Evolutionary conservation across 1,140 invertebrate genomes (phyloP), one percentile per base, ranked within the genome.

Genomic region (Ephestia elutella): DNA sequence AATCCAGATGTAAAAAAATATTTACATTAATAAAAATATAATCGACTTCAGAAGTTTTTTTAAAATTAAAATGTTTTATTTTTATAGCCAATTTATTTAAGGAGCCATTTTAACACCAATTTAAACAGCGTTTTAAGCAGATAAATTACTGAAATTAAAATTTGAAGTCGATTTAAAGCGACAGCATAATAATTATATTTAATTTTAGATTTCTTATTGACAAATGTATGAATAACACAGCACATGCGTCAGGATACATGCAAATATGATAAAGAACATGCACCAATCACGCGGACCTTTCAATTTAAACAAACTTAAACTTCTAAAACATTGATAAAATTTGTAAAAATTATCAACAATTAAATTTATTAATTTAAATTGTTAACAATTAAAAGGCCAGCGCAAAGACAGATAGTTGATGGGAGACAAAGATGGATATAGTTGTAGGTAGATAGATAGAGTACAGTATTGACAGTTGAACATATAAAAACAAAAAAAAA

Each of bases 401-500:
- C 63, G 68, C 66, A 66, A 62, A 5, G 49, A 62, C 51, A 56
- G 64, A 38, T 60, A 59, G 63, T 65, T 7, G 56, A 56, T 19
- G 56, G 63, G 53, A 59, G 54, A 70, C 38, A 65, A 44, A 44
- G 66, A 63, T 58, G 60, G 61, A 69, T 57, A 63, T 61, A 68
- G 56, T 61, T 66, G 62, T 69, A 70, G 66, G 63, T 68, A 71
- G 65, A 71, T 67, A 71, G 65, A 74, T 56, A 74, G 63, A 70
- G 73, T 73, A 73, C 66, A 71, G 71, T 73, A 71, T 73, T 75
- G 75, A 76, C 69, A 81, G 66, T 74, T 73, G 75, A 78, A 80
- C 77, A 73, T 78, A 71, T 73, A 82, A 75, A 70, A 80, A 79
- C 74, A 63, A 70, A 76, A 68, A 70, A 60, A 70, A 70, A 70